phyloP scores from a whole-genome alignment of 2,888 invertebrate species.

The Shargacucullia verbasci region DNA sequence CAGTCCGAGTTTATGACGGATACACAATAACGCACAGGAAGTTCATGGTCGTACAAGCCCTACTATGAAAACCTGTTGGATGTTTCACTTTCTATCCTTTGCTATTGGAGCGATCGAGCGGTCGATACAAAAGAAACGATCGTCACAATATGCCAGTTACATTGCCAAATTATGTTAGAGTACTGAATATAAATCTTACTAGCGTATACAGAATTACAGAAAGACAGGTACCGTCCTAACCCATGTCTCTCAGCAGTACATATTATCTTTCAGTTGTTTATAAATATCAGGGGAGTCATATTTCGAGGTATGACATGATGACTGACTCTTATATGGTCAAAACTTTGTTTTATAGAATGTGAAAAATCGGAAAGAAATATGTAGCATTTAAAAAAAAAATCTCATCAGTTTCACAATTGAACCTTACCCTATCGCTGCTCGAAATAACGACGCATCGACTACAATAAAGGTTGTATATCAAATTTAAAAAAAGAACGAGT shows the following conservation, averaged over 20 bases:
- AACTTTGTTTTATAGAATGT: too few relatives aligned
- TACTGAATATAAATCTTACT: too few relatives aligned
- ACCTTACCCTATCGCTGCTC: constrained; percentile 26
- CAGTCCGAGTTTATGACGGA: constrained; percentile 54
- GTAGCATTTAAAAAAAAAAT: neutral
- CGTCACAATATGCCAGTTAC: constrained; percentile 1
- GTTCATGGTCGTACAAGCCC: constrained; percentile 76
- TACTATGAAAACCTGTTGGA: constrained; percentile 61
- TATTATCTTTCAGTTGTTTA: too few relatives aligned
- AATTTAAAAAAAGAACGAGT: constrained; percentile 65
- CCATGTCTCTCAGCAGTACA: too few relatives aligned
- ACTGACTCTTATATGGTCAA: too few relatives aligned
- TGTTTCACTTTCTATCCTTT: constrained; percentile 68
- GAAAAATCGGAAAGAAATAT: too few relatives aligned
- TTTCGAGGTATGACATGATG: too few relatives aligned
- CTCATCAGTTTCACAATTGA: constrained; percentile 11
- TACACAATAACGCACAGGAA: constrained; percentile 73
- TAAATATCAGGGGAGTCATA: too few relatives aligned
- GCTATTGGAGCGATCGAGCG: constrained; percentile 21
- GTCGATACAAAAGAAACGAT: constrained; percentile 22
- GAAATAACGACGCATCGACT: constrained; percentile 59
- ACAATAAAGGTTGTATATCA: constrained; percentile 66
- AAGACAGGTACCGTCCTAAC: too few relatives aligned
- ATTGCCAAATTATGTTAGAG: too few relatives aligned
- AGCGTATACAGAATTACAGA: too few relatives aligned